Evolutionary conservation across 2,797 vertebrate species (phyloP), one percentile per base, ranked within the genome.

Genomic region (Macropus fuliginosus): DNA sequence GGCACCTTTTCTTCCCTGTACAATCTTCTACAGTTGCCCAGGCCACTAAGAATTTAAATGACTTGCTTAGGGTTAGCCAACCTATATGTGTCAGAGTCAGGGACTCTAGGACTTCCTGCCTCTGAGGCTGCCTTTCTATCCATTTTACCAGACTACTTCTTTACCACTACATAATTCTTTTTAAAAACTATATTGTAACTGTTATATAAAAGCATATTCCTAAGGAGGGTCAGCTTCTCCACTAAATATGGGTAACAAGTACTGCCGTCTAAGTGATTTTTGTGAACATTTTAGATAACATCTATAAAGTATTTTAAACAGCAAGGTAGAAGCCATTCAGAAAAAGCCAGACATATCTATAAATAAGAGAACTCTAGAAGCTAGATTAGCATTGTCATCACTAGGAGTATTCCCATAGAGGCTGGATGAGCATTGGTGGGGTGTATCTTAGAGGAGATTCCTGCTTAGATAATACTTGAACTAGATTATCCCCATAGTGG

Each of bases 211-310:
- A 46, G 74, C 74, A 81, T 46, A 81, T 46, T 74, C 66, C 66
- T 16, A 74, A 5, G 6, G n/a, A 74, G 62, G 62, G 5, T 74
- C 62, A 74, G 62, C 14, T 40, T 74, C n/a, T 56, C 55, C 54
- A 59, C 12, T 93, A 92, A 96, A 91, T 56, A 55, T 93, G 24
- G 31, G 55, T 96, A 50, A 24, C 81, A 87, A 55, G 81, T 93
- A 55, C 50, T 4, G 24, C 0, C 59, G 40, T 92, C 50, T 34
- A n/a, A 74, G 57, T 92, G 54, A 91, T 56, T 93, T 95, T 92
- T 91, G 55, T 93, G 59, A 93, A 66, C 62, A 57, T 93, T 91
- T 91, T 34, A 96, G 24, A 34, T 93, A 92, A 91, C 74, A 74
- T 52, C 56, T 50, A 16, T 8, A 55, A 18, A 21, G 5, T 46